Evolutionary conservation across 2,113 vertebrate species (phyloP).

Genomic region (Columbina picui): DNA sequence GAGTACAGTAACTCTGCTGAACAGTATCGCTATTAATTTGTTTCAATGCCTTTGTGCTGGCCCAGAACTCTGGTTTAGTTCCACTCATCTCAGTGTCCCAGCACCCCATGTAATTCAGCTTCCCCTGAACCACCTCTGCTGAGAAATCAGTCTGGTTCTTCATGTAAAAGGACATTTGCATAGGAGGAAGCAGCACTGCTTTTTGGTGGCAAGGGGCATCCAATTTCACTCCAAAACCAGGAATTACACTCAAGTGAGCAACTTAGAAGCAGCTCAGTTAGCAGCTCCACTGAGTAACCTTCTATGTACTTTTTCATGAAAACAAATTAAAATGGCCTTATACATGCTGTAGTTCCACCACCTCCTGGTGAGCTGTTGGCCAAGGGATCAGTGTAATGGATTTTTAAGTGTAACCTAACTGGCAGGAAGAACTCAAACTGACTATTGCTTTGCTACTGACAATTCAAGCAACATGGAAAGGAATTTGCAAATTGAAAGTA

Average conservation of each 20-base stretch:
- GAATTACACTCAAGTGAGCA: background rate
- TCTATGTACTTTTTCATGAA: background rate
- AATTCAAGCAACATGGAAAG: background rate
- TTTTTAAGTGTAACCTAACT: background rate
- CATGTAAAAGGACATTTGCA: background rate
- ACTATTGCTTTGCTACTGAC: background rate
- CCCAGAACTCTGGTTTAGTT: background rate
- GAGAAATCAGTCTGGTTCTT: background rate
- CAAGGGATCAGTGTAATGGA: background rate
- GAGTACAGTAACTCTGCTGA: background rate
- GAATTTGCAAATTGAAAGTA: background rate
- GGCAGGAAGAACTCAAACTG: background rate
- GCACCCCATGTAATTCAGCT: background rate
- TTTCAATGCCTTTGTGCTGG: background rate
- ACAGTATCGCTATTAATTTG: background rate
- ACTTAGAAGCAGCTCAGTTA: background rate
- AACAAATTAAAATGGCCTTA: background rate
- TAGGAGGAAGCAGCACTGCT: constrained; percentile 36
- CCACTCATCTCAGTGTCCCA: background rate
- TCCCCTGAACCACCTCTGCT: background rate
- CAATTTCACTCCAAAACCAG: background rate
- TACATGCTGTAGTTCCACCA: background rate
- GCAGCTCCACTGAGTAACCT: background rate
- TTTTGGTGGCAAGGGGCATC: background rate
- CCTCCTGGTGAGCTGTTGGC: background rate